Conservation (phyloP, 2,113 vertebrate species). For the Ploceus nigricollis region DNA sequence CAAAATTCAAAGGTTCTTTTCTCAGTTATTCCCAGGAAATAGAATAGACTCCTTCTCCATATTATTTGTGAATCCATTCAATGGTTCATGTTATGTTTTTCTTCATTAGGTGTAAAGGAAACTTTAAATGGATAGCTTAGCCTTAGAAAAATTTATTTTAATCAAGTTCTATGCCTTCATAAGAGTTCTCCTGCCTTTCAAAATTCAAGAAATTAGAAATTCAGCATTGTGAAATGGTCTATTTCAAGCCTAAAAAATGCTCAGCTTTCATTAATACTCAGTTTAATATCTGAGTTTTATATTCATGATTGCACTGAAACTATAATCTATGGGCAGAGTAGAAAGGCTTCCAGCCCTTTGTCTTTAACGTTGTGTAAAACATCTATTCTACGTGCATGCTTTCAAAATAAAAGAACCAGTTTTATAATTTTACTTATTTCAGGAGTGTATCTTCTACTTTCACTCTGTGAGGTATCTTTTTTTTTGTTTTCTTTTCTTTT, state of each 20-base stretch:
- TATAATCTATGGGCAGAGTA: background rate
- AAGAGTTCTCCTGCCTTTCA: background rate
- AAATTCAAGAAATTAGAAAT: background rate
- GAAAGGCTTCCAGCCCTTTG: background rate
- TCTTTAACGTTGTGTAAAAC: background rate
- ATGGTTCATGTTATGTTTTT: background rate
- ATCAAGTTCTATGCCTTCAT: background rate
- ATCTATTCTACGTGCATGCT: background rate
- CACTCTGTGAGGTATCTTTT: background rate
- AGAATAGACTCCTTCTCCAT: fast-evolving
- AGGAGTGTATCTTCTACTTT: background rate
- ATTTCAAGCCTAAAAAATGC: background rate
- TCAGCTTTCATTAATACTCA: background rate
- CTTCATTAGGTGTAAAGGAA: background rate
- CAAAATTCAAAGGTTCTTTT: background rate
- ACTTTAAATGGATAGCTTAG: background rate
- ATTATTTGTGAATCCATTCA: background rate
- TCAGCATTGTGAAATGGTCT: background rate
- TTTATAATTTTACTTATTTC: background rate
- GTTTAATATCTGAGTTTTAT: background rate
- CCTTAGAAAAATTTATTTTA: background rate
- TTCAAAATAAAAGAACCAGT: background rate
- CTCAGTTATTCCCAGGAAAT: background rate
- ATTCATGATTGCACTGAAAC: background rate
- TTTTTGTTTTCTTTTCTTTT: fast-evolving